phyloP scores from a whole-genome alignment of 1,140 invertebrate species.

The Homalodisca vitripennis region DNA sequence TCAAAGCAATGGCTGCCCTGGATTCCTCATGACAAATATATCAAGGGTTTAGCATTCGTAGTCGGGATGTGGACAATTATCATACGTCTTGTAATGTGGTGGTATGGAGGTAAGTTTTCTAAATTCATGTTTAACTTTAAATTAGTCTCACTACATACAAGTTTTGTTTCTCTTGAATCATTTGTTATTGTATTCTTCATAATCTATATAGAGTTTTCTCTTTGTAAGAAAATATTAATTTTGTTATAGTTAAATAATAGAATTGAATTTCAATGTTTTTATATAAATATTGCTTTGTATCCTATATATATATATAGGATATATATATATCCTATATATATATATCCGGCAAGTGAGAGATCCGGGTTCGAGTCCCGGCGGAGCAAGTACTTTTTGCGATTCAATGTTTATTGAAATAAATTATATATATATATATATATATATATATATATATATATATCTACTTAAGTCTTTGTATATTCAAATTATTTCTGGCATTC shows the following conservation, averaged over 20 bases:
- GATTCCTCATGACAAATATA: slow-evolving; percentile 57
- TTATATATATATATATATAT: no score
- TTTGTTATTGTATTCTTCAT: not conserved
- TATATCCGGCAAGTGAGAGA: no score
- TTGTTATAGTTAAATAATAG: not conserved
- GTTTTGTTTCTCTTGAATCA: no score
- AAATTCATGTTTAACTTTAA: not conserved
- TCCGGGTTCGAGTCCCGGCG: no score
- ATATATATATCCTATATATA: no score
- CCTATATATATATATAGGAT: no score
- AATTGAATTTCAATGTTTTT: not conserved
- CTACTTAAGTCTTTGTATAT: no score
- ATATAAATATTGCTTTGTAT: slow-evolving; percentile 9
- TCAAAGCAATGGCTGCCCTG: slow-evolving; percentile 56
- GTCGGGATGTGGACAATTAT: slow-evolving; percentile 51
- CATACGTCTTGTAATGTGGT: slow-evolving; percentile 51
- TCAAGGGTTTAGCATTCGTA: slow-evolving; percentile 55
- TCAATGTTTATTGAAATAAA: no score
- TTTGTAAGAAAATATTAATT: not conserved
- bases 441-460: no score
- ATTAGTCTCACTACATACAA: not conserved
- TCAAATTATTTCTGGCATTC: not conserved
- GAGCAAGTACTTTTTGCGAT: no score
- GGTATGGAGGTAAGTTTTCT: slow-evolving; percentile 43
- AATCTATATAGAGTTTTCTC: not conserved